Evolutionary conservation across 2,113 vertebrate genomes (phyloP), one percentile per base, ranked within the genome.

Genomic region (Hippotragus niger): DNA sequence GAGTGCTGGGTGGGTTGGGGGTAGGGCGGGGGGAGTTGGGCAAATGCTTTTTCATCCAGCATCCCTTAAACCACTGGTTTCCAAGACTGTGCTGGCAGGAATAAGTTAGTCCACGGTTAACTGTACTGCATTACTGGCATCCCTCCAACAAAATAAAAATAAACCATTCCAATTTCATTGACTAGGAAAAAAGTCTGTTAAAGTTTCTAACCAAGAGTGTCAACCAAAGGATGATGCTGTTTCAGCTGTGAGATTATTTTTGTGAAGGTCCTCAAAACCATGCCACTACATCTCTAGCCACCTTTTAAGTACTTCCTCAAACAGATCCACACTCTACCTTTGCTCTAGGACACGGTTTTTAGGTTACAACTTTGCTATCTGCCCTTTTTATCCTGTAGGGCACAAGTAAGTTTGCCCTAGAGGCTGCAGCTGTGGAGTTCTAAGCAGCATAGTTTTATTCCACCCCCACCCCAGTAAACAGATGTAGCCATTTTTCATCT

Each of bases 121-220:
- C 62, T 88, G 43, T 92, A 76, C 33, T 64, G 6, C 21, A 57
- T 83, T 86, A 23, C 57, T 83, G 64, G 80, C n/a, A 21, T 93
- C n/a, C n/a, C 6, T 21, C 31, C 27, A 95, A 57, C 8, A 92
- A 95, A 93, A 95, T 60, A 55, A 89, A 76, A 95, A 94, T 60
- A 88, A 88, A 58, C 13, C 60, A 85, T 17, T 82, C 33, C 45
- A 57, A 33, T 88, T 27, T 90, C 27, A 95, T 91, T 93, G 47
- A 92, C 33, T 74, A 19, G 13, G 11, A 95, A 74, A 89, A 82
- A 80, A 76, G 4, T 45, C 82, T 74, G n/a, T 71, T 76, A 36
- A 93, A 83, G 62, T 95, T 91, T 96, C 74, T 57, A 96, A 90
- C 7, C 47, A 47, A 94, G 58, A 88, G 92, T 71, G 60, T 60